phyloP scores from a whole-genome alignment of 2,797 vertebrate species.

The Dermochelys coriacea region DNA sequence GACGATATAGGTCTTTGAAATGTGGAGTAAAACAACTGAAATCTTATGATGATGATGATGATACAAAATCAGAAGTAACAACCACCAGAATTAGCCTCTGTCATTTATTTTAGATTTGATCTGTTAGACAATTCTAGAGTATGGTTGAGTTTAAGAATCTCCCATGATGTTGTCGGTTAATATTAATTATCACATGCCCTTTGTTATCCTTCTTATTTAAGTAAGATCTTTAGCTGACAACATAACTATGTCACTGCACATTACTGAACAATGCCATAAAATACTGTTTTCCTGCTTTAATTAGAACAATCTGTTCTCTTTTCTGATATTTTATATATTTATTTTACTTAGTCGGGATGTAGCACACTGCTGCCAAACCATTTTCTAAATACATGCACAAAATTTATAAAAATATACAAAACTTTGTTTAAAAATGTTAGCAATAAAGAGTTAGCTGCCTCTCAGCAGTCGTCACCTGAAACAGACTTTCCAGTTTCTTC shows the following conservation, averaged over 20 bases:
- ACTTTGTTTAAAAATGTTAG: background rate
- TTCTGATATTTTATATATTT: background rate
- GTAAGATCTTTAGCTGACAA: background rate
- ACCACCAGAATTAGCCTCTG: background rate
- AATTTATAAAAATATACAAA: background rate
- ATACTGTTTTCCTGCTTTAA: background rate
- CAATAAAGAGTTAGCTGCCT: background rate
- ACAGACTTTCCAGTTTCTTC: background rate
- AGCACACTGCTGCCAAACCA: background rate
- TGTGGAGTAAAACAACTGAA: conserved; percentile 3
- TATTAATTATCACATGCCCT: background rate
- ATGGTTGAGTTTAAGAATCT: background rate
- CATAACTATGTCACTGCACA: background rate
- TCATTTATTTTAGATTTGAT: background rate
- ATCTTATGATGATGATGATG: background rate
- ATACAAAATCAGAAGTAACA: background rate
- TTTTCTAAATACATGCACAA: background rate
- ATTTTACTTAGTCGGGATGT: background rate
- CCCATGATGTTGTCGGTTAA: background rate
- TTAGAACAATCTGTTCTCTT: background rate
- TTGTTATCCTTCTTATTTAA: conserved; percentile 10
- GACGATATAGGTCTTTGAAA: background rate
- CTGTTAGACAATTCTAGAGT: background rate
- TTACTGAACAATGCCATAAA: background rate
- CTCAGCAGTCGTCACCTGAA: background rate